Conservation (phyloP, 2,113 vertebrate genomes). For the Columbina picui region DNA sequence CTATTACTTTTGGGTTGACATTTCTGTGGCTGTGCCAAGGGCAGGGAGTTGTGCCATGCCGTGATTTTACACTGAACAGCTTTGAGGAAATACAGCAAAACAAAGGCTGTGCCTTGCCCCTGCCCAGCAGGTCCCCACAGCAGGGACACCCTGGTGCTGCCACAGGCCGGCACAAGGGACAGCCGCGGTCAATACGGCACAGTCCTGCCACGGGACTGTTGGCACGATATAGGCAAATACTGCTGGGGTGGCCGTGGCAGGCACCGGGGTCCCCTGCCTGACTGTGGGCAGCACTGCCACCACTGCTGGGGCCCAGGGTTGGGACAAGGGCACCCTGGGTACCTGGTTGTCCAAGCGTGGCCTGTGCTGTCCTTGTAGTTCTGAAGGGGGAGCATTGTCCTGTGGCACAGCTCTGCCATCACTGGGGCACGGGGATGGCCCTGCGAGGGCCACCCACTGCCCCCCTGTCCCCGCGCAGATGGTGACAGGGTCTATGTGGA, state of each 20-base stretch:
- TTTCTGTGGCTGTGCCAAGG: background rate
- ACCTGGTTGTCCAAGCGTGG: background rate
- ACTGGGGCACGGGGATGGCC: too few relatives aligned
- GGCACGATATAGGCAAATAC: background rate
- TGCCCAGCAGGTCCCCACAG: background rate
- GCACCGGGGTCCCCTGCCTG: accelerated
- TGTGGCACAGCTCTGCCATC: accelerated
- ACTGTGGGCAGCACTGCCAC: background rate
- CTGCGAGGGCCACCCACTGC: background rate
- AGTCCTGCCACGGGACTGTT: background rate
- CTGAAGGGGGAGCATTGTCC: accelerated
- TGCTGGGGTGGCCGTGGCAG: accelerated
- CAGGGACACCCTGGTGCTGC: background rate
- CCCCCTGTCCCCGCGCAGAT: accelerated
- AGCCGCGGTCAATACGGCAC: accelerated
- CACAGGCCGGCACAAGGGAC: background rate
- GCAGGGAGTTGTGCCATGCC: background rate
- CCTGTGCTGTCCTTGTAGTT: accelerated
- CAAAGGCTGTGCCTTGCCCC: background rate
- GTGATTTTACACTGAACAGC: background rate
- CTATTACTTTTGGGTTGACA: background rate
- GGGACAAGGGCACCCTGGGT: background rate
- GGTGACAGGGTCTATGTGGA: background rate
- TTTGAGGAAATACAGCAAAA: background rate
- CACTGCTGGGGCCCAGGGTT: accelerated